phyloP scores from a whole-genome alignment of 2,888 invertebrate genomes.

The Drosophila kuntzei region DNA sequence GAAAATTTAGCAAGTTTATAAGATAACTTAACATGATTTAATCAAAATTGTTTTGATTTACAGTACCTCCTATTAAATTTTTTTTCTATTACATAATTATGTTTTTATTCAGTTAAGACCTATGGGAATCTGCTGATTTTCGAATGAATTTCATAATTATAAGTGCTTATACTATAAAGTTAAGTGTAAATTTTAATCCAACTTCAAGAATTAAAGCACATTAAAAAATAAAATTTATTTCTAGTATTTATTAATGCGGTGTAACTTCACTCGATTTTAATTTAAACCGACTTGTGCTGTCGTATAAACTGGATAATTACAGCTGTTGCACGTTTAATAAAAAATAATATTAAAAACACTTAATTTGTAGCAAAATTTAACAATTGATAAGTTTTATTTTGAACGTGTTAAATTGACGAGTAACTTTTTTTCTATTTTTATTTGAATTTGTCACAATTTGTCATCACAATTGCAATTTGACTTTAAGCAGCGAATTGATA shows the following conservation, averaged over 20 bases:
- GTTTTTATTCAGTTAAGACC: no score
- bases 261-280: no score
- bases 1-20: neutral
- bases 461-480: conserved; percentile 31
- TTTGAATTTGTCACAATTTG: conserved; percentile 25
- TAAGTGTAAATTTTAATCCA: no score
- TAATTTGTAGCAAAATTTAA: neutral
- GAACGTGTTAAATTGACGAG: neutral
- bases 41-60: neutral
- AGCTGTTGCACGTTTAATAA: conserved; percentile 1
- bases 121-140: no score
- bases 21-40: neutral
- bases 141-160: neutral
- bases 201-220: no score
- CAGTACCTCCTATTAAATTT: neutral
- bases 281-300: no score
- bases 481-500: conserved; percentile 28
- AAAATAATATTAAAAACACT: neutral
- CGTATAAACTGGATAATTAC: neutral
- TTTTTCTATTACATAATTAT: no score
- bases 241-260: no score
- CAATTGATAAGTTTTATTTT: neutral
- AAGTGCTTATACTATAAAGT: neutral
- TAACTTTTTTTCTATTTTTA: neutral
- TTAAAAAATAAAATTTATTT: no score